Evolutionary conservation across 2,113 vertebrate species (phyloP), one percentile per base, ranked within the genome.

Genomic region (Leucoraja erinaceus): DNA sequence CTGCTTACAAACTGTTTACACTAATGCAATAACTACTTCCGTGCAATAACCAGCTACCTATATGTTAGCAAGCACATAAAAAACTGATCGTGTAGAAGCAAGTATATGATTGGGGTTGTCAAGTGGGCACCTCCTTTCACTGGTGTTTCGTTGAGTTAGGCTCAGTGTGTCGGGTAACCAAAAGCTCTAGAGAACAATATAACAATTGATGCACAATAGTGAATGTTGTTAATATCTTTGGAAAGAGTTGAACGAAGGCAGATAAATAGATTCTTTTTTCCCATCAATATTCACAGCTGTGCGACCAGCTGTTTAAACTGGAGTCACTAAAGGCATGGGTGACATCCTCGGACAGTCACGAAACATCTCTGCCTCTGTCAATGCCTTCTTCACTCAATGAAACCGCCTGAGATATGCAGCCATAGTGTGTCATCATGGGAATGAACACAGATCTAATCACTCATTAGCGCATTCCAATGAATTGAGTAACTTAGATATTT

Each of bases 171-270:
- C 38, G 38, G 0, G 38, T 3, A 47, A 47, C 38, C 38, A 47
- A 47, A 47, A 47, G 0, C 38, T 47, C 0, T 47, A 47, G 1
- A 47, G 38, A 47, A 47, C 54, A 61, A 1, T 66, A 28, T 18
- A 88, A 84, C 79, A 8, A 61, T 86, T 86, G 61, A 11, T 63
- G 20, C 16, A 88, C 56, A 88, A 63, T 88, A 5, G 14, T 66
- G 28, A 18, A n/a, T n/a, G 31, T 88, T 88, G 83, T 63, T 86
- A 86, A 86, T 86, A 14, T 86, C 12, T 86, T 84, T 84, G 14
- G 61, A 63, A 86, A 59, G 11, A 86, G 59, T 47, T 63, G 54
- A 83, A 28, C 5, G 12, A 18, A 88, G 81, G 12, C 56, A 84
- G 59, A 84, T 59, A 63, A 86, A 84, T 3, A 8, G 31, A 56